Percentiles rank a stretch among this genome's conserved stretches.
Evolutionary conservation across 2,113 vertebrate species (phyloP).

Genomic region (Pontoporia blainvillei): DNA sequence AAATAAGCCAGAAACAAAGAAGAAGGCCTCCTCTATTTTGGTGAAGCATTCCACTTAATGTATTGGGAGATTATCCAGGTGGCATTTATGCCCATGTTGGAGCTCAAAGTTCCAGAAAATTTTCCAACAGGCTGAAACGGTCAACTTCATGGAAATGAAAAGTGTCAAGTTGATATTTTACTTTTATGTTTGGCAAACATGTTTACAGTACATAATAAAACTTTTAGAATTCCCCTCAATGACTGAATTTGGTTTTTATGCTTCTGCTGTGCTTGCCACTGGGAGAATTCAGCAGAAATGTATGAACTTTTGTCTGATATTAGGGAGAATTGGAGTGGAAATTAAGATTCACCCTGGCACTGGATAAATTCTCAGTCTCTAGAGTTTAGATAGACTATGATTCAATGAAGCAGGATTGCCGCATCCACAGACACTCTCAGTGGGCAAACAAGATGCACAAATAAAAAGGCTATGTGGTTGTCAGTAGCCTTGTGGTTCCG

Average conservation of each 20-base stretch:
- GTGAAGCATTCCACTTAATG: neutral
- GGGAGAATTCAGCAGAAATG: neutral
- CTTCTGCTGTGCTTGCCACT: neutral
- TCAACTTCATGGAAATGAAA: neutral
- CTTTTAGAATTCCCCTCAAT: neutral
- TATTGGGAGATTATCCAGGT: neutral
- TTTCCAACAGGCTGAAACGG: slow-evolving; percentile 7
- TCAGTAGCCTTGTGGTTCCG: accelerated
- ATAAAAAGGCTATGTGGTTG: neutral
- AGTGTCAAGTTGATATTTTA: neutral
- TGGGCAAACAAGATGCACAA: neutral
- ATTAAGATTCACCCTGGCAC: neutral
- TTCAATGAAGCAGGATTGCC: neutral
- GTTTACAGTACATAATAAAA: neutral
- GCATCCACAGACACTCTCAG: neutral
- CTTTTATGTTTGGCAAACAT: neutral
- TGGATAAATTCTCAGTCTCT: neutral
- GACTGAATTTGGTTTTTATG: neutral
- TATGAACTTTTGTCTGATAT: neutral
- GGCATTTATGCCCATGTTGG: neutral
- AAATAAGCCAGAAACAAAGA: neutral
- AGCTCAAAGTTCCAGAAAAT: neutral
- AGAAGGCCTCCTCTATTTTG: neutral
- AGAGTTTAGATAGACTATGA: neutral
- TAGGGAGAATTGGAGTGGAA: neutral